These are phyloP conservation scores for Chouioia cunea DNA, from an alignment of 2,888 invertebrate genomes.

Conservation along the genomic window DNA sequence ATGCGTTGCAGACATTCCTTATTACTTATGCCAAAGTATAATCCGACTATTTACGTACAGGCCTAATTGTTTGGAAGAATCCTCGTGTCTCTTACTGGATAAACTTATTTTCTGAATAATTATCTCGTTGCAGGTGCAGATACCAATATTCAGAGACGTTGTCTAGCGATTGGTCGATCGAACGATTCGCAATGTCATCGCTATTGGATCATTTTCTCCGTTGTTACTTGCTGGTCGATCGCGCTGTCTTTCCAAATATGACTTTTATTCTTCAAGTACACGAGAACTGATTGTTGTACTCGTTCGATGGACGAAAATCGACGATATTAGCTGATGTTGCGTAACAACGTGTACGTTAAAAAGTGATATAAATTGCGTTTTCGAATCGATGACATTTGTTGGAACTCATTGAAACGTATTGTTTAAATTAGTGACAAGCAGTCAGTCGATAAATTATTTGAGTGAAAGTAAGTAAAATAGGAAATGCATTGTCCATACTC, in stretches of 20 bases:
- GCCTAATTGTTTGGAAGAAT: constrained; percentile 34
- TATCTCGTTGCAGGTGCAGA: not conserved
- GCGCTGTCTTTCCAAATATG: no score
- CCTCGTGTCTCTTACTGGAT: constrained; percentile 26
- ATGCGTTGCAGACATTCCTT: constrained; percentile 15
- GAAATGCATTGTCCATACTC: constrained; percentile 10
- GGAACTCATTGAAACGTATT: no score
- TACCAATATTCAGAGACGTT: constrained; percentile 21
- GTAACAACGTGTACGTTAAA: no score
- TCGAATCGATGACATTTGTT: no score
- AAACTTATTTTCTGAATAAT: constrained; percentile 26
- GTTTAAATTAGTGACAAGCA: no score
- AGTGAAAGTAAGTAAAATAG: constrained; percentile 25
- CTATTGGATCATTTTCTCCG: constrained; percentile 13
- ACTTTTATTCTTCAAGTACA: no score
- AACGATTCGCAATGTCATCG: not conserved
- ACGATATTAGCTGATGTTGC: no score
- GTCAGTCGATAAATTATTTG: not conserved
- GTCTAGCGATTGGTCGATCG: constrained; percentile 11
- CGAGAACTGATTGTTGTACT: no score
- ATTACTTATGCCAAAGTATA: constrained; percentile 3
- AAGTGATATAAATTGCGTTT: no score
- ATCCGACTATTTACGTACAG: not conserved
- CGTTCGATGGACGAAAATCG: no score
- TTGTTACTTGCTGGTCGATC: no score